phyloP scores from a whole-genome alignment of 2,797 vertebrate species.

The Hydrolagus colliei region DNA sequence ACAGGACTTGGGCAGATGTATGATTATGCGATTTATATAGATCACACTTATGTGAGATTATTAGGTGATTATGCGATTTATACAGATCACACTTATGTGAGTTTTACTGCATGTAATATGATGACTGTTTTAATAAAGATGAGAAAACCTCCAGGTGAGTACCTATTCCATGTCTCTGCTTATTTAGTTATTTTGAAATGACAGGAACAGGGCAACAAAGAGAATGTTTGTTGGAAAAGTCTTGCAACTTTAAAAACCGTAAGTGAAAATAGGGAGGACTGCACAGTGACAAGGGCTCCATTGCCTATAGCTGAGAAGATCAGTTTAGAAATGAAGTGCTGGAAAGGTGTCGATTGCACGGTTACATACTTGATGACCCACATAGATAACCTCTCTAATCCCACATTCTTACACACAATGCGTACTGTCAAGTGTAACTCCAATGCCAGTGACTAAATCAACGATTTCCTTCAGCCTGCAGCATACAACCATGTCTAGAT shows the following conservation, averaged over 20 bases:
- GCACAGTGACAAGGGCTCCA: background rate
- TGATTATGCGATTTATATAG: too few species aligned
- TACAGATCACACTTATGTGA: too few species aligned
- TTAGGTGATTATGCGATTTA: too few species aligned
- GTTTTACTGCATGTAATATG: background rate
- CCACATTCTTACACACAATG: background rate
- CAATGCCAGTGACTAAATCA: background rate
- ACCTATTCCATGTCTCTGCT: constrained; percentile 4
- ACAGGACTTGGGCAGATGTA: too few species aligned
- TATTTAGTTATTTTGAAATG: constrained; percentile 7
- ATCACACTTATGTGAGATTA: too few species aligned
- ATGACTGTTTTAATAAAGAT: background rate
- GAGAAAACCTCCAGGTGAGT: background rate
- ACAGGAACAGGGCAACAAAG: background rate
- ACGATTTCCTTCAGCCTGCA: constrained; percentile 4
- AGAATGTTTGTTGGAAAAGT: background rate
- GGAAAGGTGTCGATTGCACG: background rate
- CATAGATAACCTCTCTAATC: background rate
- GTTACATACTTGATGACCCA: background rate
- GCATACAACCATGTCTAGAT: background rate
- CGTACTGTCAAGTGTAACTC: background rate
- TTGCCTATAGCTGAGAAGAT: background rate
- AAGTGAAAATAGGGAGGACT: background rate
- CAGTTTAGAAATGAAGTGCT: too few species aligned
- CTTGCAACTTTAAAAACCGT: background rate